phyloP scores from a whole-genome alignment of 2,888 invertebrate genomes.

The Lasius platythorax region DNA sequence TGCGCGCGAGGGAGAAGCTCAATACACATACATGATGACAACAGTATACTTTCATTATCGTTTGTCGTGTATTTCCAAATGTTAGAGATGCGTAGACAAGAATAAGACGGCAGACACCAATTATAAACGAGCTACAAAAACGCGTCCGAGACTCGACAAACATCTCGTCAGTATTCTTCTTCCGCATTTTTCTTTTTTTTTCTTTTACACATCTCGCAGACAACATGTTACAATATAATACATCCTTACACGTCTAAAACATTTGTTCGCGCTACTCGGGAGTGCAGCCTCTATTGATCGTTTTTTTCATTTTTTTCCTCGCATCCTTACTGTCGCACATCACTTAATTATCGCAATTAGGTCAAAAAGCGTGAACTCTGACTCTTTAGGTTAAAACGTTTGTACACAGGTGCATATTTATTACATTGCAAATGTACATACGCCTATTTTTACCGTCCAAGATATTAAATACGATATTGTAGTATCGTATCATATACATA shows the following conservation, averaged over 20 bases:
- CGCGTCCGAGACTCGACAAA: slow-evolving; percentile 25
- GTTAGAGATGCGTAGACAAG: slow-evolving; percentile 48
- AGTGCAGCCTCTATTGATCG: slow-evolving; percentile 30
- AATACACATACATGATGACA: background rate
- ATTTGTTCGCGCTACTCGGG: slow-evolving; percentile 23
- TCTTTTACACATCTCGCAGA: slow-evolving; percentile 37
- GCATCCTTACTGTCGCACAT: background rate
- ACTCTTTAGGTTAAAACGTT: slow-evolving; percentile 33
- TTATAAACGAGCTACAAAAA: slow-evolving; percentile 50
- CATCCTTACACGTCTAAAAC: slow-evolving; percentile 41
- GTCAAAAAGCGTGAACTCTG: slow-evolving; percentile 31
- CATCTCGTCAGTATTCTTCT: slow-evolving; percentile 6
- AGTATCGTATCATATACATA: slow-evolving; percentile 66
- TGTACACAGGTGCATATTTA: slow-evolving; percentile 64
- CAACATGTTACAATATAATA: slow-evolving; percentile 48
- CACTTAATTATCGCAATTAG: slow-evolving; percentile 23
- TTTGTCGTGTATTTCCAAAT: slow-evolving; percentile 45
- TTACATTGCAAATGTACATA: slow-evolving; percentile 77
- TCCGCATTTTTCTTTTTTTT: slow-evolving; percentile 13
- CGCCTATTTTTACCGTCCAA: slow-evolving; percentile 71
- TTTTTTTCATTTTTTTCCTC: background rate
- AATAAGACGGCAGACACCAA: slow-evolving; percentile 37
- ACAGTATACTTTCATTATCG: slow-evolving; percentile 41
- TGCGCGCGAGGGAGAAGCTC: background rate
- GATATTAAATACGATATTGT: slow-evolving; percentile 76